A percentile compares a stretch with the other conserved stretches of the same genome.
phyloP scores from a whole-genome alignment of 1,140 invertebrate genomes.

The Drepana arcuata region DNA sequence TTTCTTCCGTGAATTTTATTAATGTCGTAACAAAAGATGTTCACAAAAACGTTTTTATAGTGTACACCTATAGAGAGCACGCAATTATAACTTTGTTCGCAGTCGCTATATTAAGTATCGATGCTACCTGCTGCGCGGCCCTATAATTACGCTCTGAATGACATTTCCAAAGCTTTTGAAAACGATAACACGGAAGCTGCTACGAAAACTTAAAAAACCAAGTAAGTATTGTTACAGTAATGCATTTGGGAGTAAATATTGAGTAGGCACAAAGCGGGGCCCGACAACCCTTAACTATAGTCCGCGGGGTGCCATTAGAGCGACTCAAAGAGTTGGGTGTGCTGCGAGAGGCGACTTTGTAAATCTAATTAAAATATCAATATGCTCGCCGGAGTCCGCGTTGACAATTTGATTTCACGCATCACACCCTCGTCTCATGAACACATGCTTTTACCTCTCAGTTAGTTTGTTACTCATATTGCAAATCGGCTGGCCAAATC shows the following conservation, averaged over 20 bases:
- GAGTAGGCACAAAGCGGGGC: slow-evolving; percentile 55
- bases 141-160: slow-evolving; percentile 64
- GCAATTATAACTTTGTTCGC: slow-evolving; percentile 50
- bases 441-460: too few species aligned
- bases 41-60: slow-evolving; percentile 28
- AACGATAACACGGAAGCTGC: slow-evolving; percentile 69
- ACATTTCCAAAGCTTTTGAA: slow-evolving; percentile 63
- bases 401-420: slow-evolving; percentile 69
- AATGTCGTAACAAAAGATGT: slow-evolving; percentile 18
- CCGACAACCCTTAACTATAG: slow-evolving; percentile 63
- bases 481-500: too few species aligned
- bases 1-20: slow-evolving; percentile 21
- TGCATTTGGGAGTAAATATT: slow-evolving; percentile 71
- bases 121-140: slow-evolving; percentile 57
- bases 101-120: slow-evolving; percentile 31
- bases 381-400: slow-evolving; percentile 57
- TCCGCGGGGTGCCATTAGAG: slow-evolving; percentile 67
- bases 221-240: slow-evolving; percentile 67
- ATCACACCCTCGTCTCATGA: slow-evolving; percentile 21
- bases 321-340: slow-evolving; percentile 67
- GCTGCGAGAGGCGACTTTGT: slow-evolving; percentile 57
- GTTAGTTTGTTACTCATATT: too few species aligned
- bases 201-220: slow-evolving; percentile 65
- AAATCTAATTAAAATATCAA: slow-evolving; percentile 73
- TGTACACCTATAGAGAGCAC: slow-evolving; percentile 28